Percentiles rank a stretch among this genome's conserved stretches.
Evolutionary conservation across 2,888 invertebrate species (phyloP).

Genomic region (Tineola bisselliella): DNA sequence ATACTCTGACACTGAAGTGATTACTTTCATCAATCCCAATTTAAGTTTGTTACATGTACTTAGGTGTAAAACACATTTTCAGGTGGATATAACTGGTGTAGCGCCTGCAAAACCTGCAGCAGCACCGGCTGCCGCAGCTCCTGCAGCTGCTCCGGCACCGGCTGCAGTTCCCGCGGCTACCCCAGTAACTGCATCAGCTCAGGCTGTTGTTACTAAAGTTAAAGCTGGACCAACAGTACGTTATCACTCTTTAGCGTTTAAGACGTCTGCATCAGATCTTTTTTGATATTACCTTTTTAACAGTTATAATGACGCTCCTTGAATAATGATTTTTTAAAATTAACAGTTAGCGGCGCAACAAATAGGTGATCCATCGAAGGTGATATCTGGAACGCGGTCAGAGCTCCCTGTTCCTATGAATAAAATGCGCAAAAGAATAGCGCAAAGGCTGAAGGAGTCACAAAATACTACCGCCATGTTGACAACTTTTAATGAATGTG

Average conservation of each 20-base stretch:
- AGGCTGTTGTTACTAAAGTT: conserved; percentile 63
- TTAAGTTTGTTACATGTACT: too few relatives aligned
- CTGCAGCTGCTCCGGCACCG: conserved; percentile 35
- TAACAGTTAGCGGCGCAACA: conserved; percentile 66
- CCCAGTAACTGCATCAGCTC: conserved; percentile 66
- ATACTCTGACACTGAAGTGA: too few relatives aligned
- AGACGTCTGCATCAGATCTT: too few relatives aligned
- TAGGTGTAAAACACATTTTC: neutral
- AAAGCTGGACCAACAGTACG: conserved; percentile 27
- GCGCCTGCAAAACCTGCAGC: conserved; percentile 47
- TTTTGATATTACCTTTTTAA: too few relatives aligned
- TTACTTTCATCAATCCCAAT: too few relatives aligned
- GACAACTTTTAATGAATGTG: conserved; percentile 99
- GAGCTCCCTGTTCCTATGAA: conserved; percentile 98
- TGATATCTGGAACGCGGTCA: conserved; percentile 86
- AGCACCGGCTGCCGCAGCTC: conserved; percentile 35
- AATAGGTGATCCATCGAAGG: conserved; percentile 79
- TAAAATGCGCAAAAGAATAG: conserved; percentile 94
- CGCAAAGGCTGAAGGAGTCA: conserved; percentile 95
- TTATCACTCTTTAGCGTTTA: too few relatives aligned
- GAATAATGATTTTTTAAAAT: conserved; percentile 31
- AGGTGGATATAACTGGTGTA: conserved; percentile 52
- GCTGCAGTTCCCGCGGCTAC: conserved; percentile 48
- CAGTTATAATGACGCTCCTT: too few relatives aligned
- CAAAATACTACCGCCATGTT: conserved; percentile 99